A percentile compares a stretch with the other conserved stretches of the same genome.
phyloP scores from a whole-genome alignment of 2,888 invertebrate genomes.

The Tortricodes alternella region DNA sequence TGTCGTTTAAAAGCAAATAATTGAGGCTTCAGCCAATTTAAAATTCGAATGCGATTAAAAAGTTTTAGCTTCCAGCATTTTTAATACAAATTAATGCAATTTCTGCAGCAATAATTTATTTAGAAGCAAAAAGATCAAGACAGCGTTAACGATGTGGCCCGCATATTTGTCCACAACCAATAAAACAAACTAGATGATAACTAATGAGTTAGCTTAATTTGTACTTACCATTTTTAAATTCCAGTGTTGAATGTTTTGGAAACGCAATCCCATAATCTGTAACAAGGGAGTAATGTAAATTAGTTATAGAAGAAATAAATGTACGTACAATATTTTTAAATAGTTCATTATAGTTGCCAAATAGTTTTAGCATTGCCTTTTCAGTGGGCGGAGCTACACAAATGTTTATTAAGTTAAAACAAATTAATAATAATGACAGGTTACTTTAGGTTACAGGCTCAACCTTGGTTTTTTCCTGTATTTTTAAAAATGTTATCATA shows the following conservation, averaged over 20 bases:
- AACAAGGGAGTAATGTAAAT: conserved; percentile 3
- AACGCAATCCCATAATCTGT: conserved; percentile 9
- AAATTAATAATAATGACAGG: no score
- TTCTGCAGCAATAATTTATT: not conserved
- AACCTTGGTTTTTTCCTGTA: no score
- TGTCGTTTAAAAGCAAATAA: not conserved
- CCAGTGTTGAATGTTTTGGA: not conserved
- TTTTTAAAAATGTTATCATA: no score
- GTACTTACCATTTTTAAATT: conserved; percentile 11
- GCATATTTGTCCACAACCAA: not conserved
- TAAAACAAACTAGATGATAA: not conserved
- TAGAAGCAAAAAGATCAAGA: not conserved
- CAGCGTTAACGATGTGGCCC: not conserved
- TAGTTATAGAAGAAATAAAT: not conserved
- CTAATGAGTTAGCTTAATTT: not conserved
- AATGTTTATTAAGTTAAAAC: no score
- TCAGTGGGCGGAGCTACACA: no score
- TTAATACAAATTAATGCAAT: not conserved
- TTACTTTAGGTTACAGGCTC: no score
- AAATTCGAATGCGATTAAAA: not conserved
- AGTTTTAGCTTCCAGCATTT: conserved; percentile 2
- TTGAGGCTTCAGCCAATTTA: not conserved
- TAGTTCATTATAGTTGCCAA: not conserved
- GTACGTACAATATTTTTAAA: not conserved
- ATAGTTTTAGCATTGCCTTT: no score